phyloP scores from a whole-genome alignment of 2,113 vertebrate genomes.

The Protobothrops mucrosquamatus region DNA sequence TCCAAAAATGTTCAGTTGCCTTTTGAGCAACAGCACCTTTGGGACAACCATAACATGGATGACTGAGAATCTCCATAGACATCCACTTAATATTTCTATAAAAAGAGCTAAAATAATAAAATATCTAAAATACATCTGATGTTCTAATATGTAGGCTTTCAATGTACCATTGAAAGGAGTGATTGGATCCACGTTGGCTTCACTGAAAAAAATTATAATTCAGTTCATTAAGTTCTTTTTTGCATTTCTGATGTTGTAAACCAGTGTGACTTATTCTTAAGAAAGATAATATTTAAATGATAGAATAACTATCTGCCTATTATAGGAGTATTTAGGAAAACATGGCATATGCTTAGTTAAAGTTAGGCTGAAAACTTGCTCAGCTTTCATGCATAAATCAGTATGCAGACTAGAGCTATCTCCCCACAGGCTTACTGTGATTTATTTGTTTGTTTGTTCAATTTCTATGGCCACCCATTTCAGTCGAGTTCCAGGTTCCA shows the following conservation, averaged over 20 bases:
- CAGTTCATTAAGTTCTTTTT: neutral
- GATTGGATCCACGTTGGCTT: neutral
- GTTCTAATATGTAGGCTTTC: neutral
- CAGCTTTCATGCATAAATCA: neutral
- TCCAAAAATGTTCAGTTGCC: too few species aligned
- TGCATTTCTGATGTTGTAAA: neutral
- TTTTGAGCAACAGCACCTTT: too few species aligned
- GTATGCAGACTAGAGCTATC: neutral
- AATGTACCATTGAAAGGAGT: too few species aligned
- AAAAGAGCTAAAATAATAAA: neutral
- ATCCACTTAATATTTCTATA: neutral
- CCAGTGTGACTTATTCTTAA: neutral
- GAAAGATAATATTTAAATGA: neutral
- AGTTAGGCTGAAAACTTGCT: neutral
- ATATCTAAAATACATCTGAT: neutral
- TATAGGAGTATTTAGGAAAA: neutral
- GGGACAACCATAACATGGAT: too few species aligned
- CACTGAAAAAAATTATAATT: neutral
- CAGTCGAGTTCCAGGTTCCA: neutral
- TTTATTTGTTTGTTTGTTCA: too few species aligned
- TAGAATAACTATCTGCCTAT: neutral
- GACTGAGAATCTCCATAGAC: neutral
- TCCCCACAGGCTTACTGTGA: neutral
- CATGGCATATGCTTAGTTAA: neutral
- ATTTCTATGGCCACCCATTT: too few species aligned